phyloP scores from a whole-genome alignment of 2,888 invertebrate species.

The Arctia plantaginis region DNA sequence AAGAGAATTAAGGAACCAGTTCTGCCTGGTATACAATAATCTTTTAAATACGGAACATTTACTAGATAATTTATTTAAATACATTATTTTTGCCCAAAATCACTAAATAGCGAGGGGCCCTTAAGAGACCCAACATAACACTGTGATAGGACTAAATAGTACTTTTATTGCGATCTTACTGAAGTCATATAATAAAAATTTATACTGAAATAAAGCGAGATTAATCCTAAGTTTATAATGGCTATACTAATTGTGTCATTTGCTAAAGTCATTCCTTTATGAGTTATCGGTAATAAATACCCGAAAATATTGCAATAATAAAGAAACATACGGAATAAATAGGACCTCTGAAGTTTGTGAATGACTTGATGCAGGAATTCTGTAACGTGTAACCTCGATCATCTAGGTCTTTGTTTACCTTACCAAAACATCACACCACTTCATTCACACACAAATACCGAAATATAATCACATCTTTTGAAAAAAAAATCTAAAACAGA shows the following conservation, averaged over 20 bases:
- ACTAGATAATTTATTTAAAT: conserved; percentile 5
- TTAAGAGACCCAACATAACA: background rate
- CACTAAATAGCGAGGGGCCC: background rate
- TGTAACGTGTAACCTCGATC: no score
- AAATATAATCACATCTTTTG: no score
- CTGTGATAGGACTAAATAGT: background rate
- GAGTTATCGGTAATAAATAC: no score
- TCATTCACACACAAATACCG: no score
- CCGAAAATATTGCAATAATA: background rate
- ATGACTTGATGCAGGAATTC: no score
- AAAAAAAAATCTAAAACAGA: no score
- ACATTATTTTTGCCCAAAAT: conserved; percentile 5
- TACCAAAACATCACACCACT: no score
- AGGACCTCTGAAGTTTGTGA: no score
- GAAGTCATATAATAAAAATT: background rate
- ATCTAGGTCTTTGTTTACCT: no score
- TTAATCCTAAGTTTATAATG: background rate
- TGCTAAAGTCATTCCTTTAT: no score
- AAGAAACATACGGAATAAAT: no score
- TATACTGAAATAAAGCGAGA: background rate
- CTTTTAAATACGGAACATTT: background rate
- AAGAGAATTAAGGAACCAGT: background rate
- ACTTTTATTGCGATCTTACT: background rate
- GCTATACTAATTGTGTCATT: background rate
- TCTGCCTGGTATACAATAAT: background rate